phyloP scores from a whole-genome alignment of 1,140 invertebrate genomes.

The Oncopeltus fasciatus region DNA sequence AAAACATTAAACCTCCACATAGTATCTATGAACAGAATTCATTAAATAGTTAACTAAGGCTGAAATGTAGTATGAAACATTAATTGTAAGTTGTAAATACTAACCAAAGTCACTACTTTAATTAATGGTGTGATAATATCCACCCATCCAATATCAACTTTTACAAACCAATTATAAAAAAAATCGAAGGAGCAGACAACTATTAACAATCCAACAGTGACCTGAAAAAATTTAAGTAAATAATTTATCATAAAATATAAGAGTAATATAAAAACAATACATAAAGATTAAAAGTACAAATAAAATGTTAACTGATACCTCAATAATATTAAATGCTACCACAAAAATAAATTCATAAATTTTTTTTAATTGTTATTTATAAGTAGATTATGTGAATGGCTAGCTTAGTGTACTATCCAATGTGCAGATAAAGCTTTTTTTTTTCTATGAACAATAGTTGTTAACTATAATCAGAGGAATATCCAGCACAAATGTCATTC shows the following conservation, averaged over 20 bases:
- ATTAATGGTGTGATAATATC: constrained; percentile 58
- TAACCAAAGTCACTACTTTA: constrained; percentile 64
- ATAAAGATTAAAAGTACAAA: constrained; percentile 16
- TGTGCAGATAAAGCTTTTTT: too few relatives aligned
- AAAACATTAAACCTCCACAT: constrained; percentile 49
- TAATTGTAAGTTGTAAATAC: constrained; percentile 30
- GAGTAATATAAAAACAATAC: too few relatives aligned
- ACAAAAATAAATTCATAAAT: too few relatives aligned
- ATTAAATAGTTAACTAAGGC: constrained; percentile 3
- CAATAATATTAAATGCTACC: too few relatives aligned
- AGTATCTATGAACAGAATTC: constrained; percentile 46
- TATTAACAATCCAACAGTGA: constrained; percentile 18
- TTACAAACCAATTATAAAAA: constrained; percentile 36
- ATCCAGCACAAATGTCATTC: too few relatives aligned
- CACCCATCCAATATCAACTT: constrained; percentile 45
- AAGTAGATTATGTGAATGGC: too few relatives aligned
- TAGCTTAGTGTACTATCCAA: too few relatives aligned
- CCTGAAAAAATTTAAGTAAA: constrained; percentile 20
- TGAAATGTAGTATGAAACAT: not conserved
- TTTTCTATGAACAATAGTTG: too few relatives aligned
- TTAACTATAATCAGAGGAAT: too few relatives aligned
- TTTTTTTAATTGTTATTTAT: too few relatives aligned
- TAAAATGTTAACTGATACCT: too few relatives aligned
- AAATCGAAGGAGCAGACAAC: not conserved
- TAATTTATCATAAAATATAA: too few relatives aligned